phyloP scores from a whole-genome alignment of 2,797 vertebrate genomes.

The Parambassis ranga region DNA sequence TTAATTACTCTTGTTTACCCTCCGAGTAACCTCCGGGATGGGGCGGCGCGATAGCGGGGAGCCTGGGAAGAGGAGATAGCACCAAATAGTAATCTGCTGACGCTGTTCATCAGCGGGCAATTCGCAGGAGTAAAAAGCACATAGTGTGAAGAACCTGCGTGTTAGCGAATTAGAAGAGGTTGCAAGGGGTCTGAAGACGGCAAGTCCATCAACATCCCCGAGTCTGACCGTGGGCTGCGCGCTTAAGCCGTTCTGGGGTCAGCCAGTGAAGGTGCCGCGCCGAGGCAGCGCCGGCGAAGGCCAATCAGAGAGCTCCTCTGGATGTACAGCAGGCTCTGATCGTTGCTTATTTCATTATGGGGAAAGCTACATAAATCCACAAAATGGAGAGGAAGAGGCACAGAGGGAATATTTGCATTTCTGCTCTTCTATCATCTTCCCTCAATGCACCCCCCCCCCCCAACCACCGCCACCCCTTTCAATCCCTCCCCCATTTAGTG shows the following conservation, averaged over 20 bases:
- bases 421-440: slow-evolving; percentile 65
- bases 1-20: slow-evolving; percentile 81
- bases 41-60: slow-evolving; percentile 65
- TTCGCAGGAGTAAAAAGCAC: slow-evolving; percentile 61
- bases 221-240: slow-evolving; percentile 39
- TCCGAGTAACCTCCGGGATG: slow-evolving; percentile 77
- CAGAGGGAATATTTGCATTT: slow-evolving; percentile 80
- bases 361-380: slow-evolving; percentile 81
- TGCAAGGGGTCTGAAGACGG: slow-evolving; percentile 50
- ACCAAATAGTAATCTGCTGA: slow-evolving; percentile 76
- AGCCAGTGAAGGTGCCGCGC: slow-evolving; percentile 57
- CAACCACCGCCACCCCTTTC: slow-evolving; percentile 44
- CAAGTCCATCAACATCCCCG: slow-evolving; percentile 56
- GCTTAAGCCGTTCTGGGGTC: slow-evolving; percentile 65
- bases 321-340: slow-evolving; percentile 70
- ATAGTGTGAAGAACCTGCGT: slow-evolving; percentile 55
- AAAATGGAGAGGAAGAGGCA: slow-evolving; percentile 76
- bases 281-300: slow-evolving; percentile 37
- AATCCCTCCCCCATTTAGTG: slow-evolving; percentile 73
- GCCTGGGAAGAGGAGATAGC: slow-evolving; percentile 76
- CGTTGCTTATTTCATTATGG: slow-evolving; percentile 81
- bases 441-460: slow-evolving; percentile 26
- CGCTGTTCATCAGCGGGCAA: slow-evolving; percentile 67
- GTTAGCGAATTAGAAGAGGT: slow-evolving; percentile 61
- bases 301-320: slow-evolving; percentile 63